A percentile compares a stretch with the other conserved stretches of the same genome.
Conservation (phyloP, 2,113 vertebrate species). For the Numenius arquata region DNA sequence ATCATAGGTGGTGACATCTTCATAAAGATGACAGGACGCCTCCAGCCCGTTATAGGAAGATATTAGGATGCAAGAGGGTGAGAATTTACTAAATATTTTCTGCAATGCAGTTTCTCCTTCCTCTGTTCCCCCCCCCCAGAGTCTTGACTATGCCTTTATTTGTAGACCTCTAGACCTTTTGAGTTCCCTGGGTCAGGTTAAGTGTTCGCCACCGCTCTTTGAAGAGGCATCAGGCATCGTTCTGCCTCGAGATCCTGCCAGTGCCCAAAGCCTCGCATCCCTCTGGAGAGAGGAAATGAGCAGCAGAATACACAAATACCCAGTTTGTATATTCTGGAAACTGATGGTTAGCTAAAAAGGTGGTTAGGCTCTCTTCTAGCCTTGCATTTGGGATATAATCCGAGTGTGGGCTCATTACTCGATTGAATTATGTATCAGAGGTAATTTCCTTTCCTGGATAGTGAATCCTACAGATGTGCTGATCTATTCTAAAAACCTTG, state of each 20-base stretch:
- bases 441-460: neutral
- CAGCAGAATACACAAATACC: neutral
- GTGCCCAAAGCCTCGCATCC: neutral
- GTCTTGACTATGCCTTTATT: neutral
- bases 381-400: neutral
- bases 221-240: neutral
- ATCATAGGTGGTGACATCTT: neutral
- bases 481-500: neutral
- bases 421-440: neutral
- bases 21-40: neutral
- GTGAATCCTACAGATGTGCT: neutral
- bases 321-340: neutral
- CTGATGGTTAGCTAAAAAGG: neutral
- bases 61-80: rapidly evolving
- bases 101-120: neutral
- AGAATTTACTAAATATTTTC: neutral
- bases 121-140: rapidly evolving
- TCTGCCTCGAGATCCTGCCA: neutral
- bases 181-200: neutral
- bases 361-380: neutral
- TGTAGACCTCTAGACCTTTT: neutral
- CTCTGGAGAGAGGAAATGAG: neutral
- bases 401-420: neutral
- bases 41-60: neutral
- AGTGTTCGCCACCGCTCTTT: neutral